These are phyloP conservation scores for Nomada goodeniana DNA, from an alignment of 2,888 invertebrate species.

Conservation along the genomic window DNA sequence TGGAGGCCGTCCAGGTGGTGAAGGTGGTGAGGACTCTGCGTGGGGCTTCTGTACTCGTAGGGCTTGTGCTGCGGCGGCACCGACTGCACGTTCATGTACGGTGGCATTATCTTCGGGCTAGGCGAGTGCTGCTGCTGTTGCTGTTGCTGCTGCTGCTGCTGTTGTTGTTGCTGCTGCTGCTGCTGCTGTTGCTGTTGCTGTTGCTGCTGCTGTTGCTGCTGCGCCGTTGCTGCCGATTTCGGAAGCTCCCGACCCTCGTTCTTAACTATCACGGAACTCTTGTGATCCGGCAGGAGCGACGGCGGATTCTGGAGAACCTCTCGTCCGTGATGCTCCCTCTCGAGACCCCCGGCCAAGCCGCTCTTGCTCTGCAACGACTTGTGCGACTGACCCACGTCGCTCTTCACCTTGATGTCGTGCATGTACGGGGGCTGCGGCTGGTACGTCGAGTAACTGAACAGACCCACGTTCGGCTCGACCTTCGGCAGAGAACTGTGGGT, in stretches of 20 bases:
- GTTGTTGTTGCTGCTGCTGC: constrained; percentile 59
- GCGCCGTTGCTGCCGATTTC: constrained; percentile 84
- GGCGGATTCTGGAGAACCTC: constrained; percentile 88
- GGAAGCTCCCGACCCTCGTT: constrained; percentile 89
- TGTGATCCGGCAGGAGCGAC: constrained; percentile 89
- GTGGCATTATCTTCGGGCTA: constrained; percentile 81
- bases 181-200: constrained; percentile 81
- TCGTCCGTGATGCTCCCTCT: constrained; percentile 82
- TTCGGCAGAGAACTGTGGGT: constrained; percentile 85
- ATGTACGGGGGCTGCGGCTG: constrained; percentile 84
- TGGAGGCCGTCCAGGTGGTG: constrained; percentile 82
- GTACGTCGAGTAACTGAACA: constrained; percentile 89
- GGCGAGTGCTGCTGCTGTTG: constrained; percentile 80
- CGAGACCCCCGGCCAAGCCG: constrained; percentile 80
- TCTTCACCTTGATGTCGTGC: constrained; percentile 88
- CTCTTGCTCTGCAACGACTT: constrained; percentile 82
- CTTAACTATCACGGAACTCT: constrained; percentile 92
- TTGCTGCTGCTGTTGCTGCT: constrained; percentile 70
- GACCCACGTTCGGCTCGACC: constrained; percentile 89
- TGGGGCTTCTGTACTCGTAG: constrained; percentile 83
- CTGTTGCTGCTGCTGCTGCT: constrained; percentile 78
- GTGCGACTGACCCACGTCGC: constrained; percentile 82
- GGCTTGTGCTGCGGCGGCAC: constrained; percentile 79
- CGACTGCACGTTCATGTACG: constrained; percentile 81
- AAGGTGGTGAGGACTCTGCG: constrained; percentile 84